Percentiles rank a stretch among this genome's conserved stretches.
phyloP scores from a whole-genome alignment of 2,888 invertebrate species.

The Seladonia tumulorum region DNA sequence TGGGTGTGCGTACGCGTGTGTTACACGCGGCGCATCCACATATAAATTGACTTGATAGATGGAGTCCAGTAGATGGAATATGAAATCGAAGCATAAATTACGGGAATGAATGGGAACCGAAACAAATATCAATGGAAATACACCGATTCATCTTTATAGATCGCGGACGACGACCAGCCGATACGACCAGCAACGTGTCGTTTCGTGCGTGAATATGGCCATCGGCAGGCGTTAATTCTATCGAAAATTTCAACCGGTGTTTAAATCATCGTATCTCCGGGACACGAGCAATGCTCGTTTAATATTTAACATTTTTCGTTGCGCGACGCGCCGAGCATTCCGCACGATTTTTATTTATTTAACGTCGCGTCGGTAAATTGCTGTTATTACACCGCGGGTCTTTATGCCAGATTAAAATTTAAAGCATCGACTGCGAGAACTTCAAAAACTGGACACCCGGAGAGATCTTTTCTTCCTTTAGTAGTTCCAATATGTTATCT shows the following conservation, averaged over 20 bases:
- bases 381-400: not conserved
- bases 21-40: not conserved
- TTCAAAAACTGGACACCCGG: too few relatives aligned
- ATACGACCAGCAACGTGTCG: not conserved
- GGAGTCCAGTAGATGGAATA: conserved; percentile 39
- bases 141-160: conserved; percentile 38
- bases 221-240: conserved; percentile 17
- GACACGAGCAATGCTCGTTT: not conserved
- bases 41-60: conserved; percentile 52
- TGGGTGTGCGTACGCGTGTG: not conserved
- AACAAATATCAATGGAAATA: conserved; percentile 55
- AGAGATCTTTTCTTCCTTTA: too few relatives aligned
- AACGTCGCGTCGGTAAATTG: not conserved
- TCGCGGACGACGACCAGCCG: not conserved
- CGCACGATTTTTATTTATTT: not conserved
- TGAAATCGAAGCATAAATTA: conserved; percentile 58
- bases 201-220: conserved; percentile 3
- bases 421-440: too few relatives aligned
- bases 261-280: not conserved
- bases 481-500: too few relatives aligned
- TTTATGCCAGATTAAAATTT: too few relatives aligned
- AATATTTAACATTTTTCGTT: not conserved
- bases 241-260: conserved; percentile 9
- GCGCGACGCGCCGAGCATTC: not conserved
- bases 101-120: conserved; percentile 45